These are phyloP conservation scores for Timema podura DNA, from an alignment of 2,888 invertebrate genomes.

Conservation along the genomic window DNA sequence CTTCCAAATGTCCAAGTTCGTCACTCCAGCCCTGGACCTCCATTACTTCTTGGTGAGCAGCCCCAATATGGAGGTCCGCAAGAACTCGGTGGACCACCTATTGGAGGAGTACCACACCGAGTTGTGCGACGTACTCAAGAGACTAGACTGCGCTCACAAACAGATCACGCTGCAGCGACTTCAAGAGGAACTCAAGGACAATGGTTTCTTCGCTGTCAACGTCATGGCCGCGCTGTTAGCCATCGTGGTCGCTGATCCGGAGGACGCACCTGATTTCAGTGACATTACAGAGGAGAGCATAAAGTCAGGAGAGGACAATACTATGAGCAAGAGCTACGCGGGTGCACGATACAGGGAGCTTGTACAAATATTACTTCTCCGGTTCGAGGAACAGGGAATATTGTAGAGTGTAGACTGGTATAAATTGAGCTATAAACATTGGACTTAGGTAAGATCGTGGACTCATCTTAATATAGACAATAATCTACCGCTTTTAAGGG, in stretches of 20 bases:
- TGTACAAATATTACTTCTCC: too few species aligned
- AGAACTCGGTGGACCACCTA: not conserved
- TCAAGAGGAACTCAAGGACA: conserved; percentile 8
- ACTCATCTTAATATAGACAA: too few species aligned
- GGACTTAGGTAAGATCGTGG: too few species aligned
- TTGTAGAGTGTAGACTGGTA: too few species aligned
- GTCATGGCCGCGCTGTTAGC: conserved; percentile 32
- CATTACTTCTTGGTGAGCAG: conserved; percentile 27
- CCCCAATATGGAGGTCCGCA: conserved; percentile 14
- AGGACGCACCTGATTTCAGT: conserved; percentile 22
- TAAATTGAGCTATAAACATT: too few species aligned
- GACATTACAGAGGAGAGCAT: conserved; percentile 16
- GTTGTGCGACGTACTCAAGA: not conserved
- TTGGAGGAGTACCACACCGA: conserved; percentile 15
- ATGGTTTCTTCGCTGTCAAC: conserved; percentile 24
- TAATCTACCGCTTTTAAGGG: too few species aligned
- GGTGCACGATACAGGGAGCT: too few species aligned
- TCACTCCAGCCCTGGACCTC: conserved; percentile 26
- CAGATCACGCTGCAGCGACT: not conserved
- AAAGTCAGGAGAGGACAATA: too few species aligned
- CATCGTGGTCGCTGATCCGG: conserved; percentile 31
- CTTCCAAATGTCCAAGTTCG: conserved; percentile 23
- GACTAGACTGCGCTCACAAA: not conserved
- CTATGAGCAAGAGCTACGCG: too few species aligned
- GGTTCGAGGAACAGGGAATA: too few species aligned